Evolutionary conservation across 92 coral and sea anemone species (phyloP).

Genomic region (Siderastrea radians): DNA sequence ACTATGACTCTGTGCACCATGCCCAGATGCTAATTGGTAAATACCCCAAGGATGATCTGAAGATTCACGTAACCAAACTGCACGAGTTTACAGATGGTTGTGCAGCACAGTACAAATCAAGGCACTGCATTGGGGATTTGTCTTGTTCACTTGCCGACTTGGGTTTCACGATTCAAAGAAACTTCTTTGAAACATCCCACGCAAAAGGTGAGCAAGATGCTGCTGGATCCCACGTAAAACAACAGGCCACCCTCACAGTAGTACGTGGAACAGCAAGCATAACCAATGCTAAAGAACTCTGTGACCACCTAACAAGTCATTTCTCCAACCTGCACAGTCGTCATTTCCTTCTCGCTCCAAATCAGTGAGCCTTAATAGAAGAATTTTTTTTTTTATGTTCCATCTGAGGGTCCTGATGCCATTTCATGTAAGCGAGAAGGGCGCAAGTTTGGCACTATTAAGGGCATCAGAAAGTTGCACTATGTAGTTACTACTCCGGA

Average conservation of each 20-base stretch:
- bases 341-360: neutral
- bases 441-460: neutral
- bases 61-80: constrained; percentile 9
- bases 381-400: neutral
- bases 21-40: constrained; percentile 2
- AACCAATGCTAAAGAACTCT: no score
- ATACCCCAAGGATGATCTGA: constrained; percentile 5
- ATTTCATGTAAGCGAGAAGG: neutral
- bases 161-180: constrained; percentile 42
- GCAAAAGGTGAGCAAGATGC: neutral
- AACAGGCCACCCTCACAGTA: neutral
- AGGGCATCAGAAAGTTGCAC: no score
- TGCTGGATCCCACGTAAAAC: neutral
- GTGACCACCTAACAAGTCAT: neutral
- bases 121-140: neutral
- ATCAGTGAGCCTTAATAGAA: neutral
- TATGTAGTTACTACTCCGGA: neutral
- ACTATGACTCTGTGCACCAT: neutral
- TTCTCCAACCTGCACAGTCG: neutral
- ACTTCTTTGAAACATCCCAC: constrained; percentile 60
- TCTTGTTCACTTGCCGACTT: constrained; percentile 41
- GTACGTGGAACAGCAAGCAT: neutral
- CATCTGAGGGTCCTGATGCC: no score
- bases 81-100: constrained; percentile 54
- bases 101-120: constrained; percentile 63